These are phyloP conservation scores for Melanerpes formicivorus DNA, from an alignment of 2,113 vertebrate genomes.

Conservation along the genomic window DNA sequence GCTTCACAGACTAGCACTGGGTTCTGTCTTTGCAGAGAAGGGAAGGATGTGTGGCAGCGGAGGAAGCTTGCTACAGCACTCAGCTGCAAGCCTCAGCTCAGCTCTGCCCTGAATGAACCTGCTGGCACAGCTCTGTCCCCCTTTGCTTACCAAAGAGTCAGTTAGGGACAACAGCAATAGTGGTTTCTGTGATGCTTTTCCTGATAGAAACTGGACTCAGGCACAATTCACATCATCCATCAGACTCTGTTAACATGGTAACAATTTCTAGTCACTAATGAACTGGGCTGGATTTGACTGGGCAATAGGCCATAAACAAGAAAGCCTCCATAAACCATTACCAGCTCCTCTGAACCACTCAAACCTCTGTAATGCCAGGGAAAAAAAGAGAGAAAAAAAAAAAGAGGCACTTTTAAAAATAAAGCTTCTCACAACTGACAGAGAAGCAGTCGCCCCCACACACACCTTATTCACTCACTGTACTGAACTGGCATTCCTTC, in stretches of 20 bases:
- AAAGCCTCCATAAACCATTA: neutral
- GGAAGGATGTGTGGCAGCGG: neutral
- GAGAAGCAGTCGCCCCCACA: slow-evolving; percentile 40
- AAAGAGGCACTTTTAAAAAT: slow-evolving; percentile 15
- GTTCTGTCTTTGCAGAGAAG: neutral
- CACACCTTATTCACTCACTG: slow-evolving; percentile 50
- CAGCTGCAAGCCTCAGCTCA: neutral
- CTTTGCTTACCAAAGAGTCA: neutral
- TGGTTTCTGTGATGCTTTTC: neutral
- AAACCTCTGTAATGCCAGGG: neutral
- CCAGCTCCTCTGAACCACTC: neutral
- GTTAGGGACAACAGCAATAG: neutral
- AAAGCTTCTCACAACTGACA: slow-evolving; percentile 41
- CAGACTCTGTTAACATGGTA: neutral
- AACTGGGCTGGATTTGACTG: neutral
- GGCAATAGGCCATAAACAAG: neutral
- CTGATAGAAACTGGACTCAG: neutral
- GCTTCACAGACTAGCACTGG: fast-evolving
- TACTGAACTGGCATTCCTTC: slow-evolving; percentile 36
- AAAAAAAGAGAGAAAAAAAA: neutral
- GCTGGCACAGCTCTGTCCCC: neutral
- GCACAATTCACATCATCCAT: neutral
- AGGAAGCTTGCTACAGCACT: neutral
- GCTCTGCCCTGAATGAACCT: neutral
- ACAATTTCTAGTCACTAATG: neutral